A percentile compares a stretch with the other conserved stretches of the same genome.
Conservation (phyloP, 2,888 invertebrate genomes). For the Thera britannica region DNA sequence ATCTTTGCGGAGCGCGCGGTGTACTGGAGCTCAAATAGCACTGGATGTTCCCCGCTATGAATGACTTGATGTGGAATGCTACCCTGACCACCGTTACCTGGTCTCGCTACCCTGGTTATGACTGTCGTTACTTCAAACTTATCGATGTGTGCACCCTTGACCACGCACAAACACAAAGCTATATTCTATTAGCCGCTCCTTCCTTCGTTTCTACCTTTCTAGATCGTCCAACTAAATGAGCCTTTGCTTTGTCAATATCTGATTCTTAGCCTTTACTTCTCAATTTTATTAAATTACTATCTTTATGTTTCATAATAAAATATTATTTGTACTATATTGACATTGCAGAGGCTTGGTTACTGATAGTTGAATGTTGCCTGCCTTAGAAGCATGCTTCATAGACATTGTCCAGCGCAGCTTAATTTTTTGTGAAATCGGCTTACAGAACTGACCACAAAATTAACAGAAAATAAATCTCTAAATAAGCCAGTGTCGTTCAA, state of each 20-base stretch:
- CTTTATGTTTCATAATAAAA: not conserved
- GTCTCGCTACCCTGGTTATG: conserved; percentile 61
- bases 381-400: conserved; percentile 64
- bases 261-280: conserved; percentile 26
- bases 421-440: conserved; percentile 29
- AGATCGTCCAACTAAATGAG: conserved; percentile 81
- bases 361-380: conserved; percentile 61
- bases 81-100: conserved; percentile 61
- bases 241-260: conserved; percentile 64
- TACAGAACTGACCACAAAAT: conserved; percentile 18
- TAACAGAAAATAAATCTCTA: conserved; percentile 13
- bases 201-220: conserved; percentile 82
- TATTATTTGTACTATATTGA: conserved; percentile 48
- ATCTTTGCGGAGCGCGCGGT: conserved; percentile 78
- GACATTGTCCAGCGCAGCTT: conserved; percentile 63
- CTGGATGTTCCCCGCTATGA: conserved; percentile 75
- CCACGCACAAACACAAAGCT: conserved; percentile 74
- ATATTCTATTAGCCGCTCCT: conserved; percentile 77
- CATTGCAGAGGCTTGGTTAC: conserved; percentile 62
- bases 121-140: conserved; percentile 54
- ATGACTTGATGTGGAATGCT: conserved; percentile 81
- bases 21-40: conserved; percentile 62
- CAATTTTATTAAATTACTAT: conserved; percentile 8
- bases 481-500: conserved; percentile 32
- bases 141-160: conserved; percentile 78